Conservation (phyloP, 2,888 invertebrate species). For the Scrobipalpa costella region DNA sequence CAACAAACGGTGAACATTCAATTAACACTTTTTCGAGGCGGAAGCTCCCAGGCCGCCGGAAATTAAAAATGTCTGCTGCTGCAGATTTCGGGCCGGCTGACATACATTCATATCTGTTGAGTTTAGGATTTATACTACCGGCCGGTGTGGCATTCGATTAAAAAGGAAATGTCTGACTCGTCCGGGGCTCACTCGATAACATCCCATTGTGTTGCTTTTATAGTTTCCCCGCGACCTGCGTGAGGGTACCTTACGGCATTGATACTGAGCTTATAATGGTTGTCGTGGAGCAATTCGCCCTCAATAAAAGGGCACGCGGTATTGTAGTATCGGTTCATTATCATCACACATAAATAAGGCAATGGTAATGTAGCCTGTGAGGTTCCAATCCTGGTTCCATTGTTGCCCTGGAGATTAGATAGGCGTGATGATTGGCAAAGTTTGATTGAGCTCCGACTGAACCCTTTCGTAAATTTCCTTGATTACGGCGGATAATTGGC, state of each 20-base stretch:
- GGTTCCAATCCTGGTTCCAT: constrained; percentile 68
- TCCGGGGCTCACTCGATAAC: constrained; percentile 25
- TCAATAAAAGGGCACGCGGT: constrained; percentile 42
- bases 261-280: constrained; percentile 17
- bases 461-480: constrained; percentile 69
- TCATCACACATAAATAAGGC: constrained; percentile 66
- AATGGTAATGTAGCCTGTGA: constrained; percentile 61
- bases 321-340: constrained; percentile 47
- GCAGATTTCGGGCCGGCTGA: constrained; percentile 27
- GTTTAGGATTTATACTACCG: constrained; percentile 33
- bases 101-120: constrained; percentile 31
- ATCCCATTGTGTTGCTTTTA: constrained; percentile 24
- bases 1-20: constrained; percentile 59
- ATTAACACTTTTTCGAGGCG: constrained; percentile 74
- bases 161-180: constrained; percentile 29
- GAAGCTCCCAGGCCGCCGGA: constrained; percentile 66
- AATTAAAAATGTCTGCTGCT: constrained; percentile 70
- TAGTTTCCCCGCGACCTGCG: constrained; percentile 11
- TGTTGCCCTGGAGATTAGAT: constrained; percentile 73
- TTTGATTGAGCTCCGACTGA: constrained; percentile 73
- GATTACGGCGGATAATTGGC: constrained; percentile 69
- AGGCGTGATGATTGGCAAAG: constrained; percentile 76
- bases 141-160: constrained; percentile 26
- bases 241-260: constrained; percentile 5
- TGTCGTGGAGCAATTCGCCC: constrained; percentile 37